Evolutionary conservation across 2,888 invertebrate species (phyloP).

Genomic region (Apamea monoglypha): DNA sequence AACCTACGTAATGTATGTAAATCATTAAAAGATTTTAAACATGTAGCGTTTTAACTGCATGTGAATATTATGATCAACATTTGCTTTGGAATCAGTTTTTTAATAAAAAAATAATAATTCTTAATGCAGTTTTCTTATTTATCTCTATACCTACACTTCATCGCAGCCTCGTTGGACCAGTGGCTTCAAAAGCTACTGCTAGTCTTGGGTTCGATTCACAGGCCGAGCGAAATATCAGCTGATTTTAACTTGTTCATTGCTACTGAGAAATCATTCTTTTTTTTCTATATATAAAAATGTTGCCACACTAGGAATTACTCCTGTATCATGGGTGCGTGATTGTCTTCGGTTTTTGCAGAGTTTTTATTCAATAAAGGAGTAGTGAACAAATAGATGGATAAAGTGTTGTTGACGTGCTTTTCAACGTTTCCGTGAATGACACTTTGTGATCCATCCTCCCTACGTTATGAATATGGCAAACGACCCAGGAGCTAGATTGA

Average conservation of each 20-base stretch:
- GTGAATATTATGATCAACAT: slow-evolving; percentile 84
- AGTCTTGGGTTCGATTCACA: neutral
- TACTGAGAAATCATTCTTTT: no score
- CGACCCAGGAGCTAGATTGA: no score
- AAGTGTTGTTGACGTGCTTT: neutral
- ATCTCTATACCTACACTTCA: neutral
- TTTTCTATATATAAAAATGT: no score
- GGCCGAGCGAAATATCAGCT: neutral
- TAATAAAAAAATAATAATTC: slow-evolving; percentile 83
- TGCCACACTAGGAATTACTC: no score
- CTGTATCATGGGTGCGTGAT: no score
- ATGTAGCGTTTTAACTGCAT: slow-evolving; percentile 87
- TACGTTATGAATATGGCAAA: no score
- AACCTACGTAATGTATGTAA: slow-evolving; percentile 66
- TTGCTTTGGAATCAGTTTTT: slow-evolving; percentile 89
- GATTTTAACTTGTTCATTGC: neutral
- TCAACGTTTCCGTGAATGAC: no score
- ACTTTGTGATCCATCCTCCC: no score
- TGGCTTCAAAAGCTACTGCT: neutral
- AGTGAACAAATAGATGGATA: neutral
- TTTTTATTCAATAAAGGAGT: neutral
- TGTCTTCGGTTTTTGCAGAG: neutral
- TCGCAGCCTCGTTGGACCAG: neutral
- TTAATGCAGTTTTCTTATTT: slow-evolving; percentile 65
- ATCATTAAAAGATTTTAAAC: slow-evolving; percentile 67